A percentile compares a stretch with the other conserved stretches of the same genome.
Evolutionary conservation across 2,888 invertebrate genomes (phyloP).

Genomic region (Drosophila neutralis): DNA sequence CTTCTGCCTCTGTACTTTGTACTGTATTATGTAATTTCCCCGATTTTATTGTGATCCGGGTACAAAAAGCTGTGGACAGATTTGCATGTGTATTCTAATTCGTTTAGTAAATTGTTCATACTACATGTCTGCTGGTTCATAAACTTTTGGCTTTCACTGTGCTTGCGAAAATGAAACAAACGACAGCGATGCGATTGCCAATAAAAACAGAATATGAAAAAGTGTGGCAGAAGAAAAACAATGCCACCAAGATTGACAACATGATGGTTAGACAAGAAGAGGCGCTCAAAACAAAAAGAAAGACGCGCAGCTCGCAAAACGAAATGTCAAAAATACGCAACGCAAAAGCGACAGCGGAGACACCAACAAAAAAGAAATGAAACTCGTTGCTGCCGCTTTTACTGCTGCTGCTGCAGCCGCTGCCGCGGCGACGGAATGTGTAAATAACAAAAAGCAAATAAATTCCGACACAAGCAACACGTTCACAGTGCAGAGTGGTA

Average conservation of each 20-base stretch:
- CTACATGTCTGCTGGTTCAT: constrained; percentile 14
- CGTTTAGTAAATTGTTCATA: background rate
- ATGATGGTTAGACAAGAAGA: constrained; percentile 80
- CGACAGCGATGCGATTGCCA: constrained; percentile 47
- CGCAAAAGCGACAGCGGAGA: constrained; percentile 51
- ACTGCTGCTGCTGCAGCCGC: constrained; percentile 27
- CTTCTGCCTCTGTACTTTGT: background rate
- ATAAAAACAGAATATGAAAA: constrained; percentile 53
- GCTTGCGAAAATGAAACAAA: constrained; percentile 26
- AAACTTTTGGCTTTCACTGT: constrained; percentile 39
- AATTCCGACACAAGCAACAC: constrained; percentile 80
- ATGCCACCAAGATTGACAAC: constrained; percentile 82
- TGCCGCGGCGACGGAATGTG: constrained; percentile 64
- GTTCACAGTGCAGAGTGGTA: constrained; percentile 55
- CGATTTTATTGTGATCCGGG: background rate
- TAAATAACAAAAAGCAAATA: constrained; percentile 81
- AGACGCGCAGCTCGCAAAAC: constrained; percentile 69
- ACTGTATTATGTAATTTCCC: background rate
- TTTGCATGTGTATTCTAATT: background rate
- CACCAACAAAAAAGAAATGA: constrained; percentile 46
- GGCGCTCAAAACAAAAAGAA: constrained; percentile 72
- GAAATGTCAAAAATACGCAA: constrained; percentile 82
- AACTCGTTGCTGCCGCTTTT: constrained; percentile 30
- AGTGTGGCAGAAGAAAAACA: constrained; percentile 62
- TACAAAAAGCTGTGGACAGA: background rate